Evolutionary conservation across 2,797 vertebrate genomes (phyloP).

Genomic region (Myioborus miniatus): DNA sequence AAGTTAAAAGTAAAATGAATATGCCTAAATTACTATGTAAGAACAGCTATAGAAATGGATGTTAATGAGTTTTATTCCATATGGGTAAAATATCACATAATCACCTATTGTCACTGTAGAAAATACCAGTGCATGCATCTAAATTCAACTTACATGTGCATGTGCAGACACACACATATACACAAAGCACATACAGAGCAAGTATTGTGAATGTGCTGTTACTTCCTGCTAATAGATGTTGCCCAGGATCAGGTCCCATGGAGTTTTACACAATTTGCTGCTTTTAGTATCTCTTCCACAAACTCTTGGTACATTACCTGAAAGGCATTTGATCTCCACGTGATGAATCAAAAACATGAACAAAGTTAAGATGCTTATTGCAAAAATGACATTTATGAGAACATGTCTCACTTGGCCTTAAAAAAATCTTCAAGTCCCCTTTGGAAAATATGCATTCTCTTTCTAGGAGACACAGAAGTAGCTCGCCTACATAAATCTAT

Average conservation of each 20-base stretch:
- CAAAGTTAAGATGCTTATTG: neutral
- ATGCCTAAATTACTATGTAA: neutral
- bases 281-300: neutral
- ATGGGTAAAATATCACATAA: neutral
- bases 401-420: neutral
- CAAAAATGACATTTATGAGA: conserved; percentile 1
- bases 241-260: neutral
- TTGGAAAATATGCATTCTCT: neutral
- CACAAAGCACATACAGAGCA: neutral
- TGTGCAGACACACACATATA: rapidly evolving
- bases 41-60: neutral
- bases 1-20: neutral
- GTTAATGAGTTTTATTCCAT: neutral
- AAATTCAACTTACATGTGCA: neutral
- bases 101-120: neutral
- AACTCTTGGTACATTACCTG: neutral
- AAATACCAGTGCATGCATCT: neutral
- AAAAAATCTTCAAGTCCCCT: neutral
- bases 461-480: neutral
- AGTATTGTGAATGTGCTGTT: neutral
- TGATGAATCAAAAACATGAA: neutral
- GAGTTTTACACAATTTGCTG: neutral
- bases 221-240: neutral
- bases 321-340: neutral
- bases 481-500: neutral